Base-by-base conservation (phyloP, 2,888 invertebrate genomes). In the Melanchra persicariae region DNA sequence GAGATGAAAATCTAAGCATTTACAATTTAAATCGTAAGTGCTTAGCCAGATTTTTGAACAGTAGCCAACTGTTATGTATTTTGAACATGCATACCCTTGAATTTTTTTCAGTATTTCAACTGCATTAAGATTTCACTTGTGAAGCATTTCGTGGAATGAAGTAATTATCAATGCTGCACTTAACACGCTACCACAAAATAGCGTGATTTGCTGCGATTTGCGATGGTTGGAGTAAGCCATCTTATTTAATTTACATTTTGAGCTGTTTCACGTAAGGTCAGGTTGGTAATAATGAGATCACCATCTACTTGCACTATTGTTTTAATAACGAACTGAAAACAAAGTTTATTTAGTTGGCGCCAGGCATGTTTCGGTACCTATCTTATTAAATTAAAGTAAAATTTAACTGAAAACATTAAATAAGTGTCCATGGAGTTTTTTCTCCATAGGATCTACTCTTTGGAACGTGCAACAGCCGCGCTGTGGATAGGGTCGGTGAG, bases 191-290 rank as follows among this genome's bases (percentile, higher is more conserved):
- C 8, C 22, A 47, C n/a, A 6, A 15, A 49, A 15, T 82, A 55
- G 83, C 85, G 73, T 84, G 84, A 51, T 68, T 17, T 47, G 1
- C 17, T 52, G 49, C 69, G 47, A 62, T 83, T 74, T 69, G 73
- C 74, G 26, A 74, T 60, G 43, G 24, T 62, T 51, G 12, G 52
- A 81, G 73, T 81, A 52, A 81, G 55, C 62, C 77, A 63, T 77
- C 66, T 77, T 51, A 37, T 68, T 69, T 64, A 76, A 58, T 72
- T 58, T 57, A 74, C 69, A 59, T 40, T 54, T 64, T 66, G 57
- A 69, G 62, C 67, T 59, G 55, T 72, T 76, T 58, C 47, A 52
- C 58, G 67, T 55, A 59, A 65, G 76, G 71, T 60, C 47, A 79
- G 26, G 8, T 52, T 52, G 6, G 6, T 71, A 69, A 37, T 47